phyloP scores from a whole-genome alignment of 2,113 vertebrate genomes.

The Siphamia tubifer region DNA sequence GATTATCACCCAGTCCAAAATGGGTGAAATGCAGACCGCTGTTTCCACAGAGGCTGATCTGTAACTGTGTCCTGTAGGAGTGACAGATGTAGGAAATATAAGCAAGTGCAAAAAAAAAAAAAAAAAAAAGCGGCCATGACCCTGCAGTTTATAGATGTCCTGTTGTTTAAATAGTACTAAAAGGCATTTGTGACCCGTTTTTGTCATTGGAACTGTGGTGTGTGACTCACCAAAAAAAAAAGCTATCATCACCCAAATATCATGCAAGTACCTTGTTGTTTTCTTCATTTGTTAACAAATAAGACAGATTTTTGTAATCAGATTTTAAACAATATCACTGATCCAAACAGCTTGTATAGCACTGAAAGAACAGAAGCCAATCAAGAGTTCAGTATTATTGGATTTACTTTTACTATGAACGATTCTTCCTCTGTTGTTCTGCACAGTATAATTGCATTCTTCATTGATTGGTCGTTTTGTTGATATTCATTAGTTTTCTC shows the following conservation, averaged over 20 bases:
- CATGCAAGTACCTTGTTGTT: too few species aligned
- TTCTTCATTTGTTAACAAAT: too few species aligned
- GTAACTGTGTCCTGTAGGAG: background rate
- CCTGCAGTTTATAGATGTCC: constrained; percentile 41
- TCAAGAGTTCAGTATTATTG: background rate
- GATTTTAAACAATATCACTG: too few species aligned
- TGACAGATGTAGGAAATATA: constrained; percentile 4
- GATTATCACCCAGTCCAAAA: constrained; percentile 19
- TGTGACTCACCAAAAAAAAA: too few species aligned
- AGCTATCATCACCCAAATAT: too few species aligned
- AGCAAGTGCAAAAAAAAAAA: background rate
- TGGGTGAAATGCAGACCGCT: background rate
- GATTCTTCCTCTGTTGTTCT: background rate
- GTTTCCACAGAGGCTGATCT: background rate
- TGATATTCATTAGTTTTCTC: background rate
- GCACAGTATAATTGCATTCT: background rate
- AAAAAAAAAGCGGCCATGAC: constrained; percentile 36
- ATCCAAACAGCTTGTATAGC: too few species aligned
- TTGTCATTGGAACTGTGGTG: background rate
- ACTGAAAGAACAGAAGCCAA: too few species aligned
- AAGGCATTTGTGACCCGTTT: background rate
- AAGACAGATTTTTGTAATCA: too few species aligned
- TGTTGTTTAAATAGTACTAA: constrained; percentile 35
- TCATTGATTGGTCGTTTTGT: background rate
- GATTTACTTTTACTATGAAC: background rate